These are phyloP conservation scores for Chelonoidis abingdonii DNA, from an alignment of 2,113 vertebrate genomes.

Conservation along the genomic window DNA sequence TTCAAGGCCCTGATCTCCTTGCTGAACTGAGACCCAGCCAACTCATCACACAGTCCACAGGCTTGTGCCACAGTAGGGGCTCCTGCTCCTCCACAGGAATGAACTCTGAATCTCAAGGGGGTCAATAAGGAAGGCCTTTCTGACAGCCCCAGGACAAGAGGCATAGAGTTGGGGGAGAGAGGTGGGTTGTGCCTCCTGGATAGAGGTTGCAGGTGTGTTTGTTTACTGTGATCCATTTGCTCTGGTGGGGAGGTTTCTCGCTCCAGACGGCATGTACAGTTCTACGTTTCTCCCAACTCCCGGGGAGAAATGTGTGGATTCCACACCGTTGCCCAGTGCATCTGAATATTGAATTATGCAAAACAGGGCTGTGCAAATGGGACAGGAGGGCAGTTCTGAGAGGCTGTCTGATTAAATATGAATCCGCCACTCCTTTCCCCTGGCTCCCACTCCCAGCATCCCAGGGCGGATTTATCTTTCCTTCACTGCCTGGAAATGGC, in stretches of 20 bases:
- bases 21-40: background rate
- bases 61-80: background rate
- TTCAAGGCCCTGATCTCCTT: background rate
- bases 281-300: conserved; percentile 54
- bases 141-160: too few species aligned
- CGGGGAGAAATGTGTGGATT: conserved; percentile 77
- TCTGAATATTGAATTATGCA: conserved; percentile 85
- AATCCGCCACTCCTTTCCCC: conserved; percentile 61
- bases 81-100: background rate
- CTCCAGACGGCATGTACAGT: background rate
- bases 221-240: too few species aligned
- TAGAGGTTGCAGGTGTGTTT: background rate
- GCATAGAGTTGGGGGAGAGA: background rate
- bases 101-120: background rate
- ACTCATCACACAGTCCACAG: background rate
- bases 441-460: background rate
- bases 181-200: background rate
- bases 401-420: conserved; percentile 83
- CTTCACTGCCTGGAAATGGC: background rate
- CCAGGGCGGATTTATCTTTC: background rate
- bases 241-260: background rate
- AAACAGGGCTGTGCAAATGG: conserved; percentile 81
- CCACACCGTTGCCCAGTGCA: conserved; percentile 70
- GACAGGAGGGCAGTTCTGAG: conserved; percentile 78
- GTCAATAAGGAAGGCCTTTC: background rate